A percentile compares a stretch with the other conserved stretches of the same genome.
Evolutionary conservation across 2,888 invertebrate species (phyloP).

Genomic region (Erebia ligea): DNA sequence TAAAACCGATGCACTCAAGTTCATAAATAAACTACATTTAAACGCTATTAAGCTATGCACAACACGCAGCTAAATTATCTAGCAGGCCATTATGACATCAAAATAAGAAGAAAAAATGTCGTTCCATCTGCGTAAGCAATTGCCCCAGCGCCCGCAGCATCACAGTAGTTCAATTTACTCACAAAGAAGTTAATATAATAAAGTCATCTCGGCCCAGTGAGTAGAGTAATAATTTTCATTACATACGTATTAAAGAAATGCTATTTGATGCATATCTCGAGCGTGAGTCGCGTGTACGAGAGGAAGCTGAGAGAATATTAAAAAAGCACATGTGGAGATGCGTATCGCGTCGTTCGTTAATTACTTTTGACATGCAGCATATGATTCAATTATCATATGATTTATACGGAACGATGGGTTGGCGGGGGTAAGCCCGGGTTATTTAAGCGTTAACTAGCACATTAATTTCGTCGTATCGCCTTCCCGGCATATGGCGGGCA

Average conservation of each 20-base stretch:
- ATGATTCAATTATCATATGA: conserved; percentile 83
- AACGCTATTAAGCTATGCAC: conserved; percentile 29
- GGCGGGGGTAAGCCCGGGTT: conserved; percentile 61
- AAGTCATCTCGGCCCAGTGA: conserved; percentile 61
- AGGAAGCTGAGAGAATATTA: conserved; percentile 75
- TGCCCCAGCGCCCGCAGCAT: conserved; percentile 59
- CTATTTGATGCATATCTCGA: conserved; percentile 77
- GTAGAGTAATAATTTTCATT: conserved; percentile 71
- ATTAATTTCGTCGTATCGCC: conserved; percentile 69
- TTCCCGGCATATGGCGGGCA: conserved; percentile 72
- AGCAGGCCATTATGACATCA: conserved; percentile 44
- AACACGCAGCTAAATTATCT: conserved; percentile 36
- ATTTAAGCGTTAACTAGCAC: conserved; percentile 76
- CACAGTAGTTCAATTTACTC: conserved; percentile 75
- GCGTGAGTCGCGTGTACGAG: conserved; percentile 72
- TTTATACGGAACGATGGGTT: conserved; percentile 72
- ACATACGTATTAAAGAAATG: conserved; percentile 74
- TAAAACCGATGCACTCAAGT: conserved; percentile 32
- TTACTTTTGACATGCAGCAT: conserved; percentile 82
- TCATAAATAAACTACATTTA: conserved; percentile 33
- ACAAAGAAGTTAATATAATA: conserved; percentile 78
- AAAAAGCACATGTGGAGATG: conserved; percentile 82
- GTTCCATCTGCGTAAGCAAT: conserved; percentile 60
- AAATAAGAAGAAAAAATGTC: conserved; percentile 50
- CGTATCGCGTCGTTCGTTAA: conserved; percentile 80